Percentiles rank a stretch among this genome's conserved stretches.
Conservation (phyloP, 2,797 vertebrate genomes). For the Amazonetta brasiliensis region DNA sequence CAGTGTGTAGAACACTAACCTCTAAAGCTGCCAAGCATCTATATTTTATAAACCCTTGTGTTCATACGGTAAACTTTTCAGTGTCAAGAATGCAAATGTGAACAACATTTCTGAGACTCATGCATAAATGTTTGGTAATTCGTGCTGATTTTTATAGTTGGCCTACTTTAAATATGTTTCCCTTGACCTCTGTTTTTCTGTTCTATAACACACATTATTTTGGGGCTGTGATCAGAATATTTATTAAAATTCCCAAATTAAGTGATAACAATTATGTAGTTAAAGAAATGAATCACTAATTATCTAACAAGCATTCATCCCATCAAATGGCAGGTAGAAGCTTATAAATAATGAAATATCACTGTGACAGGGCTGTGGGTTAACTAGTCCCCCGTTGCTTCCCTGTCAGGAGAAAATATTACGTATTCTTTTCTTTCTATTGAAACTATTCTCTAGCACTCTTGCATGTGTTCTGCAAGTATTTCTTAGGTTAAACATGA, state of each 20-base stretch:
- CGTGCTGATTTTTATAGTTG: neutral
- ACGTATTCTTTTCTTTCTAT: neutral
- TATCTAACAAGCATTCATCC: neutral
- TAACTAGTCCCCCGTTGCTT: neutral
- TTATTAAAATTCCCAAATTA: neutral
- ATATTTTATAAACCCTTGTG: neutral
- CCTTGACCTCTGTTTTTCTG: neutral
- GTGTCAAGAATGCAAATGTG: neutral
- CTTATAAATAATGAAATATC: neutral
- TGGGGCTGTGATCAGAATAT: neutral
- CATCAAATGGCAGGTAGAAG: neutral
- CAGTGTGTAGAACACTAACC: fast-evolving
- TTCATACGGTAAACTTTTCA: neutral
- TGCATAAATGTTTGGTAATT: neutral
- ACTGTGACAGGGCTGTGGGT: neutral
- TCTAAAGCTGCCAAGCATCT: neutral
- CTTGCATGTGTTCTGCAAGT: neutral
- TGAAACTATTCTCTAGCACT: neutral
- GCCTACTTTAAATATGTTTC: neutral
- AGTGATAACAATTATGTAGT: neutral
- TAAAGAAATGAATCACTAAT: neutral
- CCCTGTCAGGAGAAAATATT: neutral
- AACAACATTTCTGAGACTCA: neutral
- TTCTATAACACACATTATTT: fast-evolving
- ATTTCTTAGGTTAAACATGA: neutral